These are phyloP conservation scores for Pinctada fucata DNA, from an alignment of 2,888 invertebrate genomes.

Conservation along the genomic window DNA sequence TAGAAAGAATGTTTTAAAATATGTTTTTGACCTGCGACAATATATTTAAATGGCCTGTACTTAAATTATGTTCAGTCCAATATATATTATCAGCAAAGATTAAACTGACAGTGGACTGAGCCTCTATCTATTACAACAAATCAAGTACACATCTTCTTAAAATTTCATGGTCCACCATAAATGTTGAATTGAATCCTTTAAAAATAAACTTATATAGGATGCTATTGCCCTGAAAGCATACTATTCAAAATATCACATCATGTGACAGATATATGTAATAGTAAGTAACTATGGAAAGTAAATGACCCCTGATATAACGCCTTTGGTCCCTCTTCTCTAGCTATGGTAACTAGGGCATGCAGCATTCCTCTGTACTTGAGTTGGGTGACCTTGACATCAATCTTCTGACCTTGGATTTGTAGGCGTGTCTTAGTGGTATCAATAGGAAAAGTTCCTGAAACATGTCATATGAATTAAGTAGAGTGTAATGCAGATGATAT, in stretches of 20 bases:
- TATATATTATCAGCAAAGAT: no score
- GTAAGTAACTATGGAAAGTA: no score
- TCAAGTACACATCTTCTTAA: background rate
- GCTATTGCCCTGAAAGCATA: no score
- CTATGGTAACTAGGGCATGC: slow-evolving; percentile 92
- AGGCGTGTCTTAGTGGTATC: slow-evolving; percentile 96
- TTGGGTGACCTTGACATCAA: slow-evolving; percentile 76
- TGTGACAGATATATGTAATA: no score
- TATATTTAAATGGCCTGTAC: no score
- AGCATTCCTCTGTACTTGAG: slow-evolving; percentile 90
- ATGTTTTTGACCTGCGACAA: no score
- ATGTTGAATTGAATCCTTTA: no score
- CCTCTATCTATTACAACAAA: background rate
- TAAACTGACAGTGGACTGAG: no score
- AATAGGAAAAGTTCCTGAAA: slow-evolving; percentile 91
- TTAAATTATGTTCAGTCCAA: no score
- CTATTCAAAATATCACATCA: no score
- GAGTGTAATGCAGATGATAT: background rate
- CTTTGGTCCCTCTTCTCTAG: slow-evolving; percentile 89
- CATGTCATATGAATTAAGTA: slow-evolving; percentile 7
- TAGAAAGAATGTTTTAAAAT: background rate
- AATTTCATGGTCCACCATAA: background rate
- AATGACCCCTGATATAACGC: slow-evolving; percentile 90
- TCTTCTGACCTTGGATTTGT: slow-evolving; percentile 94
- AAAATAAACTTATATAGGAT: no score